Conservation (phyloP, 2,797 vertebrate genomes). For the Hypotaenidia okinawae region DNA sequence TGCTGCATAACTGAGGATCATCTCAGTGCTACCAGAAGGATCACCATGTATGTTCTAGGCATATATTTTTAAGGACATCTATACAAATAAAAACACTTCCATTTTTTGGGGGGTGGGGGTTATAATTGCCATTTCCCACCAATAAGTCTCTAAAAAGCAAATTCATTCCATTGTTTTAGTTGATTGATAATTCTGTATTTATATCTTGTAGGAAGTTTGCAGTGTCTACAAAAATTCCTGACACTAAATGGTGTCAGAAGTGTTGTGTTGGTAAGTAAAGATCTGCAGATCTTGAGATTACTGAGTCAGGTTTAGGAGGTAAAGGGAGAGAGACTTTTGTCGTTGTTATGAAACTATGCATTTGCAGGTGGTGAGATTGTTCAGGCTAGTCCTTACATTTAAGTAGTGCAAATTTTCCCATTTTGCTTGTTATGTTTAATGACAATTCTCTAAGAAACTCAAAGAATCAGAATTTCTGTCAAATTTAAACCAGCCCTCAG, state of each 20-base stretch:
- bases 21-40: neutral
- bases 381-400: neutral
- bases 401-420: neutral
- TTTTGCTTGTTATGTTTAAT: neutral
- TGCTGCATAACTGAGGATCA: neutral
- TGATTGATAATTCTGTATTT: conserved; percentile 13
- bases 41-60: neutral
- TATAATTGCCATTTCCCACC: neutral
- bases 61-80: neutral
- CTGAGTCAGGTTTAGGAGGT: neutral
- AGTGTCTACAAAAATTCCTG: conserved; percentile 97
- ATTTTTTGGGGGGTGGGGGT: neutral
- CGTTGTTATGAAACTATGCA: neutral
- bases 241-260: conserved; percentile 98
- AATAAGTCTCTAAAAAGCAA: neutral
- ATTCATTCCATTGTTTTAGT: neutral
- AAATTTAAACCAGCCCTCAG: neutral
- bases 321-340: neutral
- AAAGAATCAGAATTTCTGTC: neutral
- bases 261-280: conserved; percentile 93
- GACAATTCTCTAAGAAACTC: neutral
- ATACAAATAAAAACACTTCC: neutral
- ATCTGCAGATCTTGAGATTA: neutral
- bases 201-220: conserved; percentile 89
- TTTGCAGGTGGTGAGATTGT: neutral